phyloP scores from a whole-genome alignment of 2,888 invertebrate species.

The Napeogenes inachia region DNA sequence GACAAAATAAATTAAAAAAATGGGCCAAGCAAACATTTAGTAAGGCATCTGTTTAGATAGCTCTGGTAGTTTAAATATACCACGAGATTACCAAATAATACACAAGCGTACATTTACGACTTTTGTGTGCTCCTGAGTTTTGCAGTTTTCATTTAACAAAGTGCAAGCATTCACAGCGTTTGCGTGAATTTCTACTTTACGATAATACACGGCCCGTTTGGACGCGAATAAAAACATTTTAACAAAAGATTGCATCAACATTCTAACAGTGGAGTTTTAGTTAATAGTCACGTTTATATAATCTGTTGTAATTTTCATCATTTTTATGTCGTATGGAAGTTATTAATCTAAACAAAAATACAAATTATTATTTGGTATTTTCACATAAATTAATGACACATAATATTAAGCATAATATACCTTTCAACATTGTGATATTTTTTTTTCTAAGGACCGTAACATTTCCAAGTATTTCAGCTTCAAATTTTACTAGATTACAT shows the following conservation, averaged over 20 bases:
- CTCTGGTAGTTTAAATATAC: constrained; percentile 40
- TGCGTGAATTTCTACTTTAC: constrained; percentile 53
- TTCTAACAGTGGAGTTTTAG: constrained; percentile 4
- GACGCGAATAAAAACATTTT: constrained; percentile 41
- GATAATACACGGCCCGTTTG: constrained; percentile 53
- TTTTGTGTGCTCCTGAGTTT: constrained; percentile 55
- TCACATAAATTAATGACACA: too few relatives aligned
- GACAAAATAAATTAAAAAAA: background rate
- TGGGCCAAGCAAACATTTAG: constrained; percentile 2
- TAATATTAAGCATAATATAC: too few relatives aligned
- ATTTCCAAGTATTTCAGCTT: too few relatives aligned
- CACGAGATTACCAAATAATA: constrained; percentile 40
- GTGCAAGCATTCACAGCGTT: constrained; percentile 63
- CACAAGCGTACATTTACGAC: constrained; percentile 47
- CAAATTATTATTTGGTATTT: too few relatives aligned
- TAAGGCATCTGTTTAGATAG: constrained; percentile 19
- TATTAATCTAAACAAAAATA: too few relatives aligned
- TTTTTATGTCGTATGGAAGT: too few relatives aligned
- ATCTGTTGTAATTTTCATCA: too few relatives aligned
- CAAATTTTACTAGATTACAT: too few relatives aligned
- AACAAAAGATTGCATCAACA: constrained; percentile 35
- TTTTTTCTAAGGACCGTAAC: too few relatives aligned
- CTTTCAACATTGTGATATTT: too few relatives aligned
- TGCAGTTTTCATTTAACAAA: constrained; percentile 64
- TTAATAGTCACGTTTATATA: too few relatives aligned